Base-by-base conservation (phyloP, 2,113 vertebrate genomes). In the Phylloscopus trochiloides region DNA sequence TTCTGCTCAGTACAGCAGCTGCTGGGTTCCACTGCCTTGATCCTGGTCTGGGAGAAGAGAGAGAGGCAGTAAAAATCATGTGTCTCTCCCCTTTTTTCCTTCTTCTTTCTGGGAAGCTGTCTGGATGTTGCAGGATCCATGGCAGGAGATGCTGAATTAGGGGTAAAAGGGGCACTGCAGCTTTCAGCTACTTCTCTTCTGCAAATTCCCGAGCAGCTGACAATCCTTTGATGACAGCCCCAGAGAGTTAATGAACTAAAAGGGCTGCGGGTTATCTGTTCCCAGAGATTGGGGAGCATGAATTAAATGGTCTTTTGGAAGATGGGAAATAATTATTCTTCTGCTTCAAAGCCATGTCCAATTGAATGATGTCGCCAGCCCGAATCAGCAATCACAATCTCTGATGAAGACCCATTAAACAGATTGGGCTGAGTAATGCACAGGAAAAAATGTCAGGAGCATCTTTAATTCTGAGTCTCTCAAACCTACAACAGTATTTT, bases 371-470 rank as follows among this genome's bases (percentile, higher is more conserved):
- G 96, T 97, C 90, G 92, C 96, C 90, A 86, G 96, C 91, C 78
- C 80, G 3, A 97, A 97, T 97, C 97, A 94, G 97, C 96, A 97
- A 96, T 96, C 95, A 75, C 96, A 96, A 40, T 95, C 94, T 66
- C 95, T 95, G 94, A 96, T 90, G 95, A 97, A 96, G 97, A 96
- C 97, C 97, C 95, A 97, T 97, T 97, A 97, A 97, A 97, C 95
- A 96, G 97, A 97, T 96, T 97, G 97, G 95, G 74, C 93, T 97
- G 80, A 97, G 93, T 94, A 95, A 95, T 96, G 95, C 97, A 92
- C 94, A 96, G 86, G 78, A 92, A 95, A 95, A 94, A 94, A 95
- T 74, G 89, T 92, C 94, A 88, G 85, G 59, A 95, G 86, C 86
- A 86, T 95, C 86, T 97, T 92, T 89, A 95, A 84, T 89, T 94